Percentiles rank a stretch among this genome's conserved stretches.
phyloP scores from a whole-genome alignment of 2,888 invertebrate species.

The Sarcophaga subvicina region DNA sequence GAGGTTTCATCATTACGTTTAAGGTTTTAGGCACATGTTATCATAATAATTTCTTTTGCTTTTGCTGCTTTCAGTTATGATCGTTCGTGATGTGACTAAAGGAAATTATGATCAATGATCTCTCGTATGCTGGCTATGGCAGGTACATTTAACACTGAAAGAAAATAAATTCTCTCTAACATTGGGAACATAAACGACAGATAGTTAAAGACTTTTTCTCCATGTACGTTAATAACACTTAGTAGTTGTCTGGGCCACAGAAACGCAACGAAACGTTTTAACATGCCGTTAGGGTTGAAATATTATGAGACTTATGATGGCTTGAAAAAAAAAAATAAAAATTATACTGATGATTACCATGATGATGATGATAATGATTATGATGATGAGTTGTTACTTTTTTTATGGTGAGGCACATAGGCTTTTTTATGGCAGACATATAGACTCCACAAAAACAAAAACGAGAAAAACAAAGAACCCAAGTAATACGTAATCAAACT shows the following conservation, averaged over 20 bases:
- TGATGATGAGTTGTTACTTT: slow-evolving; percentile 51
- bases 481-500: slow-evolving; percentile 40
- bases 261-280: slow-evolving; percentile 32
- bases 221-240: slow-evolving; percentile 6
- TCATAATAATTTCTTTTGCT: slow-evolving; percentile 30
- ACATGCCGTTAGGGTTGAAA: slow-evolving; percentile 60
- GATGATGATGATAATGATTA: slow-evolving; percentile 18
- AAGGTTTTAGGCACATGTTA: slow-evolving; percentile 59
- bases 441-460: slow-evolving; percentile 73
- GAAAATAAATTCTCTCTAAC: not conserved
- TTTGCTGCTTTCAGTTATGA: slow-evolving; percentile 40
- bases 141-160: slow-evolving; percentile 57
- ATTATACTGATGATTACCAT: no score
- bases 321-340: slow-evolving; percentile 63
- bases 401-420: slow-evolving; percentile 39
- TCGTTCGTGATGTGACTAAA: slow-evolving; percentile 71
- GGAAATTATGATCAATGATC: slow-evolving; percentile 78
- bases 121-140: slow-evolving; percentile 72
- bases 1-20: slow-evolving; percentile 39
- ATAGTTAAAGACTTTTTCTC: not conserved
- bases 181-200: not conserved
- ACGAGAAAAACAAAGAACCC: not conserved
- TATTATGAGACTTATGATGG: slow-evolving; percentile 60
- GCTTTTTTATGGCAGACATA: slow-evolving; percentile 78
- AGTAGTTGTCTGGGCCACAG: not conserved